Conservation (phyloP, 2,113 vertebrate genomes). For the Cichladusa arquata region DNA sequence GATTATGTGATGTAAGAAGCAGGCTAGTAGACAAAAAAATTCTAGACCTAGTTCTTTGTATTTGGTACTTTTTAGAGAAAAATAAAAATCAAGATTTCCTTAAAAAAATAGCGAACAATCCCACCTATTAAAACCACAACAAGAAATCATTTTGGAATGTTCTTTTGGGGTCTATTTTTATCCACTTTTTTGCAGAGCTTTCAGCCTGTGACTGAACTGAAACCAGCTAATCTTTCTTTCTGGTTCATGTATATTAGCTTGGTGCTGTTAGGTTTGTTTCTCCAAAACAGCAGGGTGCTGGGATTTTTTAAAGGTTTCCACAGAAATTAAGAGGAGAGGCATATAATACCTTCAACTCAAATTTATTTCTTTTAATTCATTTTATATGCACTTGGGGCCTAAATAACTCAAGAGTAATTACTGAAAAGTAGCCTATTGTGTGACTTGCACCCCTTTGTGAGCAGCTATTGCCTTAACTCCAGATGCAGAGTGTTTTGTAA, state of each 20-base stretch:
- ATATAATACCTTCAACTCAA: conserved; percentile 60
- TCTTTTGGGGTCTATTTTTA: conserved; percentile 20
- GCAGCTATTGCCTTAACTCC: conserved; percentile 53
- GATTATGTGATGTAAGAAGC: not conserved
- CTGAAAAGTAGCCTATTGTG: conserved; percentile 58
- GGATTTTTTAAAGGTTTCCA: conserved; percentile 56
- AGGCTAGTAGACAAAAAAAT: not conserved
- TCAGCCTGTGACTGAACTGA: conserved; percentile 1
- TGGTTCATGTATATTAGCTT: conserved; percentile 50
- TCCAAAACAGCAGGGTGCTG: conserved; percentile 51
- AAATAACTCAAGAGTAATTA: conserved; percentile 60
- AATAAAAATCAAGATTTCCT: not conserved
- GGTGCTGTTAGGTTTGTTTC: conserved; percentile 39
- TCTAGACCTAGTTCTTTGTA: not conserved
- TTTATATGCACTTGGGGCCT: conserved; percentile 60
- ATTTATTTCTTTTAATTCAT: conserved; percentile 69
- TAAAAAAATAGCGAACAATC: not conserved
- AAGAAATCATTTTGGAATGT: not conserved
- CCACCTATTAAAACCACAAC: not conserved
- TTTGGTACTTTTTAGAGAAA: not conserved
- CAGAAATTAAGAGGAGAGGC: conserved; percentile 52
- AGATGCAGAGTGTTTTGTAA: conserved; percentile 50
- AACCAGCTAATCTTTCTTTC: conserved; percentile 29
- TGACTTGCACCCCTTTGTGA: conserved; percentile 55
- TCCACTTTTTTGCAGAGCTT: not conserved